These are phyloP conservation scores for Indicator maculatus DNA, from an alignment of 2,113 vertebrate species.

Conservation along the genomic window DNA sequence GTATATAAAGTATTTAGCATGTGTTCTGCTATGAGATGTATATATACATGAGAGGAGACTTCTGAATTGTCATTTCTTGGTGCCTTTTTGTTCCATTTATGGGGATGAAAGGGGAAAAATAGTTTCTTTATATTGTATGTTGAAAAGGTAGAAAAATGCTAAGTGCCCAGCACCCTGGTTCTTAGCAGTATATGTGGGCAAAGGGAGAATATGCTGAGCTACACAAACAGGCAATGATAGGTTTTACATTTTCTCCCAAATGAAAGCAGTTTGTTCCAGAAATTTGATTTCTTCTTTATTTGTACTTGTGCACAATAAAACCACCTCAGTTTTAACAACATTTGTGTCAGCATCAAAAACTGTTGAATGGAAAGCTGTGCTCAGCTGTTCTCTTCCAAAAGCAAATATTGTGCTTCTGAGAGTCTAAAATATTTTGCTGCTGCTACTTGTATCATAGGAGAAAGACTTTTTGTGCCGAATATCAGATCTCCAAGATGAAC, in stretches of 20 bases:
- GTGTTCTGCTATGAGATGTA: neutral
- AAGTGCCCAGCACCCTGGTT: neutral
- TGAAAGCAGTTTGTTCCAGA: neutral
- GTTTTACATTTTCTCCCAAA: neutral
- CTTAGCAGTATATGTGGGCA: neutral
- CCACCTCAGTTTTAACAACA: neutral
- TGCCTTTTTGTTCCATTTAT: neutral
- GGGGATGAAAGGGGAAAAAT: neutral
- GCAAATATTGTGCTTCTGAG: neutral
- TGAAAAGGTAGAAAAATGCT: neutral
- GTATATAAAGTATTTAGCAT: neutral
- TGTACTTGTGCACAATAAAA: neutral
- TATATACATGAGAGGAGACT: neutral
- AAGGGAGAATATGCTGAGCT: neutral
- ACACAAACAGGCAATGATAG: neutral
- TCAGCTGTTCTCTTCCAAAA: neutral
- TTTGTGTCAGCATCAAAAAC: neutral
- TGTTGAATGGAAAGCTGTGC: neutral
- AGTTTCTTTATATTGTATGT: accelerated
- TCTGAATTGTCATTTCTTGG: neutral
- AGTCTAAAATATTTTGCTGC: neutral
- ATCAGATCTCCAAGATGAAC: constrained; percentile 91
- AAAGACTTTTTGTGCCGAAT: constrained; percentile 88
- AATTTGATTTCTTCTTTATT: neutral
- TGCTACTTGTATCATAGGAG: constrained; percentile 77